phyloP scores from a whole-genome alignment of 2,888 invertebrate species.

The Campoletis raptor region DNA sequence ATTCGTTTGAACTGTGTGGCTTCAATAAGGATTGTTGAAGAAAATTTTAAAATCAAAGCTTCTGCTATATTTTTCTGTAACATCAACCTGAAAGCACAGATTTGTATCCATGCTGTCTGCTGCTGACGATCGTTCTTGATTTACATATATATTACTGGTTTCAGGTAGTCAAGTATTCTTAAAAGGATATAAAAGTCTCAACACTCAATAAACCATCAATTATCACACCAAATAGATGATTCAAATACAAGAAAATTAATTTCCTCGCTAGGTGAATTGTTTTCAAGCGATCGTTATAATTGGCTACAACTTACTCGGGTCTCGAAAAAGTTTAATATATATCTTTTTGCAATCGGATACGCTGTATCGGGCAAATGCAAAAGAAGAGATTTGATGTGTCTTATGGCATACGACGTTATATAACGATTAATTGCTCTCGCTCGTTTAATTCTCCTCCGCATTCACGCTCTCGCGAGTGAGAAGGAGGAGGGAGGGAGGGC shows the following conservation, averaged over 20 bases:
- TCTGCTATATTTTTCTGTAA: too few species aligned
- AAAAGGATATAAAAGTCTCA: not conserved
- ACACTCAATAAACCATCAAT: not conserved
- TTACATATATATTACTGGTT: too few species aligned
- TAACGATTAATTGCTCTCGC: conserved; percentile 73
- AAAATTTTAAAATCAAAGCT: too few species aligned
- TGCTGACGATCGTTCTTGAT: too few species aligned
- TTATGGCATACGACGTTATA: conserved; percentile 66
- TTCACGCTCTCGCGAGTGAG: conserved; percentile 35
- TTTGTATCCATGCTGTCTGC: too few species aligned
- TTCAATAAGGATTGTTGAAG: too few species aligned
- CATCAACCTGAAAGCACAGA: too few species aligned
- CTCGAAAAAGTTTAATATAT: not conserved
- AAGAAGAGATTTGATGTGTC: conserved; percentile 40
- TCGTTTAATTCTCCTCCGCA: conserved; percentile 70
- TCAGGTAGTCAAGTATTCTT: not conserved
- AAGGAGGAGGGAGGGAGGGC: not conserved
- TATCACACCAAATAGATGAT: not conserved
- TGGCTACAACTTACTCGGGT: not conserved
- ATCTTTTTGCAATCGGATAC: conserved; percentile 9
- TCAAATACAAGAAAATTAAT: too few species aligned
- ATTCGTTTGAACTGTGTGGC: too few species aligned
- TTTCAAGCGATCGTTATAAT: conserved; percentile 1
- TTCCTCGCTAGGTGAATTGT: not conserved
- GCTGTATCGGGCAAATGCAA: conserved; percentile 5